phyloP scores from a whole-genome alignment of 1,140 invertebrate genomes.

The Apis florea region DNA sequence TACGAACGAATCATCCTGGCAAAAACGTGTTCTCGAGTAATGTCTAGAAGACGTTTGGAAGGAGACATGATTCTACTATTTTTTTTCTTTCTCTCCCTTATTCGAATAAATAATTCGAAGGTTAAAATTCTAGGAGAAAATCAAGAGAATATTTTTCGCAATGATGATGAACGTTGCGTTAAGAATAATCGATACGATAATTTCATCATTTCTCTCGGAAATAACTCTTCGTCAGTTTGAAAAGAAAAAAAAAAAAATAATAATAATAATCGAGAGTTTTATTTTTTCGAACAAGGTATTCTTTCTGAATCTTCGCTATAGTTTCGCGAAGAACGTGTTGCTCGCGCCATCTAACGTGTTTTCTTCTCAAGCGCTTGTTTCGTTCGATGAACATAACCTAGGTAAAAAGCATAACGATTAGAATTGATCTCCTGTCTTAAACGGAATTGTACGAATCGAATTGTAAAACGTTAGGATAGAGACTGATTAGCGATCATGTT shows the following conservation, averaged over 20 bases:
- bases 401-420: not conserved
- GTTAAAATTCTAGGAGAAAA: too few species aligned
- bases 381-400: not conserved
- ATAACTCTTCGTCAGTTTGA: too few species aligned
- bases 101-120: too few species aligned
- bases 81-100: not conserved
- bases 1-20: conserved; percentile 75
- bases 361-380: not conserved
- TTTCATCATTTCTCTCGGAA: too few species aligned
- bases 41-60: conserved; percentile 28
- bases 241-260: too few species aligned
- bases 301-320: too few species aligned
- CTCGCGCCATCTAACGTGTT: not conserved
- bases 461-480: not conserved
- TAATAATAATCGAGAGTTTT: too few species aligned
- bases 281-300: too few species aligned
- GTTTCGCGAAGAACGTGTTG: not conserved
- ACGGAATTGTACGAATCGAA: not conserved
- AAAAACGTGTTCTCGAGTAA: conserved; percentile 75
- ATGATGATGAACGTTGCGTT: too few species aligned
- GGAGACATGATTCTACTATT: not conserved
- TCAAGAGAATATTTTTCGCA: too few species aligned
- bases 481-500: not conserved
- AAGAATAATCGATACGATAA: too few species aligned
- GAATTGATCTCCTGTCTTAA: not conserved